Evolutionary conservation across 2,113 vertebrate genomes (phyloP), one percentile per base, ranked within the genome.

Genomic region (Notarius lentiginosus): DNA sequence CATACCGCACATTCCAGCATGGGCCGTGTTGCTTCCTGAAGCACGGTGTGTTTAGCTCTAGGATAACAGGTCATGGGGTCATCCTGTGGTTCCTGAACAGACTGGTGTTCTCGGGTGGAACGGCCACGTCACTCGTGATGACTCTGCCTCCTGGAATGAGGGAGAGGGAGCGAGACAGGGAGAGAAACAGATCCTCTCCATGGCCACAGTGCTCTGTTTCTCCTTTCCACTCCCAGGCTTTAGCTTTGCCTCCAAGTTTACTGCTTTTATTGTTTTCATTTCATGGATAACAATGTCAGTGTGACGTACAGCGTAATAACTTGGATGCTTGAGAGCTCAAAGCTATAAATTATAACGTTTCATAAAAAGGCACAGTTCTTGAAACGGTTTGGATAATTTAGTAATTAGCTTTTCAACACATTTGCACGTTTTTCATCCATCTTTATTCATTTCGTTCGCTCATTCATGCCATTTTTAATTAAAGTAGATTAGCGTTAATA

Each of bases 171-270:
- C 22, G 22, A 7, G 18, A 47, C 34, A 55, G n/a, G 34, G 83
- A 49, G 7, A 60, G 30, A 7, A 82, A 51, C 77, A n/a, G 49
- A 68, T 56, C 15, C 56, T 76, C 51, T 61, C 14, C 58, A 41
- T 84, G 66, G 58, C 34, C 56, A 47, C 58, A 61, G 79, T 61
- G 56, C 58, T 81, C 56, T 24, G 79, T 61, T 81, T 81, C 79
- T 60, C 55, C 58, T 61, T 41, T 81, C 14, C 55, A 60, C 27
- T 41, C 27, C 15, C 17, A 60, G 18, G 27, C 27, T 80, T 80
- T 12, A 80, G 51, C 15, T 79, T 30, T 56, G 53, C 20, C 17
- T 80, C 75, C 12, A 56, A 24, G 51, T 79, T 55, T 79, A 79
- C 51, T 79, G 24, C n/a, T 17, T 79, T 30, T 24, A 24, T 11